A percentile compares a stretch with the other conserved stretches of the same genome.
These are phyloP conservation scores for Illadopsis cleaveri DNA, from an alignment of 2,113 vertebrate genomes.

Conservation along the genomic window DNA sequence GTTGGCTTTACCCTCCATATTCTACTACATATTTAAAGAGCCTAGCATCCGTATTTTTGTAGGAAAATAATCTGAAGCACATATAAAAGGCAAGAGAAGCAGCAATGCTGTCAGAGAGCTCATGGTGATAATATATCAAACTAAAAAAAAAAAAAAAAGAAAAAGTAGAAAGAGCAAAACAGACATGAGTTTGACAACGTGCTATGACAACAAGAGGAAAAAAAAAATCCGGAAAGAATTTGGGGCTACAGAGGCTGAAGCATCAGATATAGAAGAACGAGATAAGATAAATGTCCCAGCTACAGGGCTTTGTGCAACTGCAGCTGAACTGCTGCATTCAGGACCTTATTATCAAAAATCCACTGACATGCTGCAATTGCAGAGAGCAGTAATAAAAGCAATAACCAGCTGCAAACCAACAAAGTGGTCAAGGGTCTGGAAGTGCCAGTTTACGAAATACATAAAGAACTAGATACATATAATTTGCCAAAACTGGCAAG, in stretches of 20 bases:
- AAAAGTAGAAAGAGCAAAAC: conserved; percentile 60
- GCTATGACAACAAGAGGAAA: conserved; percentile 45
- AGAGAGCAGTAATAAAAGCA: conserved; percentile 5
- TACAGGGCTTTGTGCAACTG: conserved; percentile 10
- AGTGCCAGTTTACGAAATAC: not conserved
- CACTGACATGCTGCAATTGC: not conserved
- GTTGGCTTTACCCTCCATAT: conserved; percentile 30
- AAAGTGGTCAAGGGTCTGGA: conserved; percentile 46
- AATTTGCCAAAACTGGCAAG: conserved; percentile 63
- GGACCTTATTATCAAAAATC: conserved; percentile 30
- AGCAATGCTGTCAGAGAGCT: conserved; percentile 59
- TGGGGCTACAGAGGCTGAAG: conserved; percentile 65
- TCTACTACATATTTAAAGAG: conserved; percentile 55
- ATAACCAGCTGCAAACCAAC: conserved; percentile 37
- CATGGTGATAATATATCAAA: conserved; percentile 64
- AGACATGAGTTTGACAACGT: conserved; percentile 64
- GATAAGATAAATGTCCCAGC: conserved; percentile 55
- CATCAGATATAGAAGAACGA: conserved; percentile 37
- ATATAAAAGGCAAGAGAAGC: conserved; percentile 61
- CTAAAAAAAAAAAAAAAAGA: conserved; percentile 12
- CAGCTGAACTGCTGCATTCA: not conserved
- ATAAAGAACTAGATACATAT: conserved; percentile 52
- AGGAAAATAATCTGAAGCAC: conserved; percentile 51
- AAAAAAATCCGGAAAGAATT: conserved; percentile 26
- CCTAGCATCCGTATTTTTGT: not conserved